Conservation (phyloP, 2,797 vertebrate genomes). For the Gallinago solitaria region DNA sequence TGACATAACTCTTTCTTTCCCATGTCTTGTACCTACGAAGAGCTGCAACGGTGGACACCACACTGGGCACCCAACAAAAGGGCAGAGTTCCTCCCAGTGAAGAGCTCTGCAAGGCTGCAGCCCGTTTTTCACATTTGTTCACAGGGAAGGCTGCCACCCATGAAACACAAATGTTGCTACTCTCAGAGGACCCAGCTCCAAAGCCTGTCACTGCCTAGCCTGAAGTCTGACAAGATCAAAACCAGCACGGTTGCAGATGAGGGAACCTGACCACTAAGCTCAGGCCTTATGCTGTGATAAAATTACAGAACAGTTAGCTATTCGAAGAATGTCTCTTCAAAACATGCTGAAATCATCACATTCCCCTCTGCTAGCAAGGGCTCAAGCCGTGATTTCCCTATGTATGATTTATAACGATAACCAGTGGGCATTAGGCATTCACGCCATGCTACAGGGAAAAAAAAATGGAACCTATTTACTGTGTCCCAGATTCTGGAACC, state of each 20-base stretch:
- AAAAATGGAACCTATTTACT: not conserved
- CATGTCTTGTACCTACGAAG: not conserved
- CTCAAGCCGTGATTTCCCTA: not conserved
- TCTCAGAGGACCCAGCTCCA: not conserved
- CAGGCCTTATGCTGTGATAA: not conserved
- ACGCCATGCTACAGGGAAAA: not conserved
- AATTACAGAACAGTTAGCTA: slow-evolving; percentile 18
- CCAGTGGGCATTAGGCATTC: not conserved
- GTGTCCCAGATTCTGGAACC: not conserved
- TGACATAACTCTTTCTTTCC: not conserved
- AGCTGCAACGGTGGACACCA: not conserved
- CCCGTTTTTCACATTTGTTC: not conserved
- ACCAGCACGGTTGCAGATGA: not conserved
- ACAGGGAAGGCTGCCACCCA: not conserved
- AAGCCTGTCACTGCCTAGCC: not conserved
- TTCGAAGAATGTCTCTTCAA: slow-evolving; percentile 14
- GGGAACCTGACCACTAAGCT: not conserved
- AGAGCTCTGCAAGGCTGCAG: not conserved
- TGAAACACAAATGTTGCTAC: not conserved
- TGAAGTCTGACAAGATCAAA: not conserved
- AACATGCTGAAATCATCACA: slow-evolving; percentile 50
- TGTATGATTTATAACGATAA: slow-evolving; percentile 5
- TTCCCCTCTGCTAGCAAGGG: not conserved
- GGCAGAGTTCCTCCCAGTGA: not conserved
- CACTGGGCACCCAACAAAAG: not conserved